Percentiles rank a stretch among this genome's conserved stretches.
Conservation (phyloP, 2,797 vertebrate genomes). For the Aquila chrysaetos region DNA sequence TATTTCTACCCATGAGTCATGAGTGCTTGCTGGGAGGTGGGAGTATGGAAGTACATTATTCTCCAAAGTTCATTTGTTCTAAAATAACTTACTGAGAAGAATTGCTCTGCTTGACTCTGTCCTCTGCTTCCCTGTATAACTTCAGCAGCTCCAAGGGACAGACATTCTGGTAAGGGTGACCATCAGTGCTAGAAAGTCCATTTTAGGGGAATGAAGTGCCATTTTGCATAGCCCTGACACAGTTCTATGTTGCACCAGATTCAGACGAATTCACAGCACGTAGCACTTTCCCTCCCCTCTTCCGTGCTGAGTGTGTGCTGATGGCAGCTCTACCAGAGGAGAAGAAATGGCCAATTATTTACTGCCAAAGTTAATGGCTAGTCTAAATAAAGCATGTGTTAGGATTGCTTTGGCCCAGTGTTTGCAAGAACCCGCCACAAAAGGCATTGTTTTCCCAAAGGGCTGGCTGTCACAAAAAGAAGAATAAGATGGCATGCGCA, state of each 20-base stretch:
- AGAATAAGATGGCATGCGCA: neutral
- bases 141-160: neutral
- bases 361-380: neutral
- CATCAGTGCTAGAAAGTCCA: neutral
- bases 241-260: neutral
- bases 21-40: neutral
- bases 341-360: neutral
- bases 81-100: neutral
- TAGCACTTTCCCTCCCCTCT: neutral
- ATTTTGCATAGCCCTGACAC: neutral
- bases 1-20: neutral
- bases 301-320: neutral
- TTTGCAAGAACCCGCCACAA: neutral
- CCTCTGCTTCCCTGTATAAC: neutral
- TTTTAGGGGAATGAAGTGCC: neutral
- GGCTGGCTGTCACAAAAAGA: neutral
- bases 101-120: neutral
- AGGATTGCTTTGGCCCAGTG: neutral
- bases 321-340: neutral
- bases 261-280: neutral
- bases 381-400: neutral
- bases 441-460: neutral
- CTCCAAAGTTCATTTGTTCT: neutral
- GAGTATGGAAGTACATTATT: neutral
- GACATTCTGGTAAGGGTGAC: neutral